Conservation (phyloP, 1,140 invertebrate genomes). For the Danaus melanippus region DNA sequence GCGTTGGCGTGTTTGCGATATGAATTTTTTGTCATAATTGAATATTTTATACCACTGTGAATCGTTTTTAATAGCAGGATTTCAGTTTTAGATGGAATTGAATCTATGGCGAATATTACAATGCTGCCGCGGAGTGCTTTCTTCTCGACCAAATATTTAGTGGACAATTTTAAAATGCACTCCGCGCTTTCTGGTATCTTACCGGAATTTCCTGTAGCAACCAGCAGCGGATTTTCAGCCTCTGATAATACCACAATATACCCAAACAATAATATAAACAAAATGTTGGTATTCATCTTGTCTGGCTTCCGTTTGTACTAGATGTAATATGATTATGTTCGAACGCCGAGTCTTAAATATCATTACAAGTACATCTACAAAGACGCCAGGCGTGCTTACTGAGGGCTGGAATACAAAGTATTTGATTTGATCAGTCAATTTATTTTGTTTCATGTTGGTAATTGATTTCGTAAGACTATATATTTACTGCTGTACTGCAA, state of each 20-base stretch:
- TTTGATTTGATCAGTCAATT: too few relatives aligned
- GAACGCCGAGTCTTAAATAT: too few relatives aligned
- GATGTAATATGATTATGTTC: too few relatives aligned
- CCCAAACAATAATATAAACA: slow-evolving; percentile 6
- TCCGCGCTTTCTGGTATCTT: slow-evolving; percentile 53
- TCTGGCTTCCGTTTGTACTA: too few relatives aligned
- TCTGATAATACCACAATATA: slow-evolving; percentile 15
- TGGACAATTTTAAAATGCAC: slow-evolving; percentile 66
- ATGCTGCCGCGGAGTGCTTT: slow-evolving; percentile 68
- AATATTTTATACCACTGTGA: slow-evolving; percentile 61
- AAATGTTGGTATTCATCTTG: slow-evolving; percentile 4
- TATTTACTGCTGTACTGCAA: too few relatives aligned
- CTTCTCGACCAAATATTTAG: slow-evolving; percentile 70
- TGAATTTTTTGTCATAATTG: slow-evolving; percentile 69
- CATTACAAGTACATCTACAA: too few relatives aligned
- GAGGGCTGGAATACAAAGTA: too few relatives aligned
- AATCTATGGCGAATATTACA: slow-evolving; percentile 65
- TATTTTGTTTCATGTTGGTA: too few relatives aligned
- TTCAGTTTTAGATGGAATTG: slow-evolving; percentile 53
- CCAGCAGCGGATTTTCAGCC: slow-evolving; percentile 35
- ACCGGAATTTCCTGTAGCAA: slow-evolving; percentile 38
- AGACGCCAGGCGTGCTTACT: too few relatives aligned
- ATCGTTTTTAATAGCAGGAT: slow-evolving; percentile 58
- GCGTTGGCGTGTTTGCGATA: slow-evolving; percentile 62
- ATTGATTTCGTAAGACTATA: too few relatives aligned